phyloP scores from a whole-genome alignment of 2,797 vertebrate genomes.

The Sciurus carolinensis region DNA sequence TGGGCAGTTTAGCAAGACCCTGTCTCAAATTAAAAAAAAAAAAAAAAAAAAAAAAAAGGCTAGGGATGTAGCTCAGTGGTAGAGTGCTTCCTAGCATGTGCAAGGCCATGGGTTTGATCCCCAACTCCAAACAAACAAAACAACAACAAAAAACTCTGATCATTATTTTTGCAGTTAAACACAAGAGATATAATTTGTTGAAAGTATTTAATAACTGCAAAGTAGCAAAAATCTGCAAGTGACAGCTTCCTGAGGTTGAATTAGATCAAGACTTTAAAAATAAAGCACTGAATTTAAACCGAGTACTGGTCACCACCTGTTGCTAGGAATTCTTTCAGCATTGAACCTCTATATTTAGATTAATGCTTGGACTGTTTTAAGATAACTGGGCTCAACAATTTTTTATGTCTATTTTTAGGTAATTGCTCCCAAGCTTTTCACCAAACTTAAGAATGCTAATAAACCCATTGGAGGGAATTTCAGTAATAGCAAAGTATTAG shows the following conservation, averaged over 20 bases:
- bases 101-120: not conserved
- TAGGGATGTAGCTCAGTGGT: not conserved
- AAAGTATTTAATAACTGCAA: constrained; percentile 64
- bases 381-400: constrained; percentile 57
- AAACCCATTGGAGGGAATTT: constrained; percentile 59
- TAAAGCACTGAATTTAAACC: constrained; percentile 67
- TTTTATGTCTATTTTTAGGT: constrained; percentile 76
- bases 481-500: constrained; percentile 43
- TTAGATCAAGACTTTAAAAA: constrained; percentile 73
- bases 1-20: no score
- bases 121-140: not conserved
- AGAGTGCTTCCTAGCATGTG: not conserved
- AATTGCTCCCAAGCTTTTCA: constrained; percentile 48
- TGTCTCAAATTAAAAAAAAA: no score
- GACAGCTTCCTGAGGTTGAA: constrained; percentile 41
- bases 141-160: constrained; percentile 9
- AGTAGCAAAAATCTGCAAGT: constrained; percentile 64
- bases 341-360: constrained; percentile 70
- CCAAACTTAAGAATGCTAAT: constrained; percentile 57
- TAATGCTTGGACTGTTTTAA: constrained; percentile 67
- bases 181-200: constrained; percentile 51
- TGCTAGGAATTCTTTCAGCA: constrained; percentile 65
- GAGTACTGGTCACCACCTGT: constrained; percentile 66
- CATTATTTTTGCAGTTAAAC: constrained; percentile 65
- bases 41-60: no score